Percentiles rank a stretch among this genome's conserved stretches.
These are phyloP conservation scores for Sericinus montela DNA, from an alignment of 2,888 invertebrate species.

Conservation along the genomic window DNA sequence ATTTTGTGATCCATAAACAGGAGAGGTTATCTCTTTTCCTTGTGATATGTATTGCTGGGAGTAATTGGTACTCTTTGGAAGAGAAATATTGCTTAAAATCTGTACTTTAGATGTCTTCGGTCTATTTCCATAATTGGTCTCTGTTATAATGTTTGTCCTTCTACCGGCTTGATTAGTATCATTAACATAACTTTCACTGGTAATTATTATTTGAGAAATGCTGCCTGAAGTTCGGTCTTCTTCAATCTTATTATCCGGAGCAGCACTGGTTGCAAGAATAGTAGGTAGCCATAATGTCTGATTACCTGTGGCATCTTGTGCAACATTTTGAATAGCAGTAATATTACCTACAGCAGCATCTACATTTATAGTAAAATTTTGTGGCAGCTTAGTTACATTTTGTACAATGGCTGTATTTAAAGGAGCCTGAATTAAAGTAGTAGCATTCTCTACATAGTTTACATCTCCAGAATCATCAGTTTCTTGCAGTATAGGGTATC, in stretches of 20 bases:
- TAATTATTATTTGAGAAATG: slow-evolving; percentile 70
- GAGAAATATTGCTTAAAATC: slow-evolving; percentile 71
- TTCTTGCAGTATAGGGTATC: slow-evolving; percentile 67
- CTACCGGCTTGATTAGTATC: slow-evolving; percentile 50
- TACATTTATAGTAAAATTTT: slow-evolving; percentile 73
- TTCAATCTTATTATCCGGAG: slow-evolving; percentile 54
- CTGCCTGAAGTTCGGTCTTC: slow-evolving; percentile 57
- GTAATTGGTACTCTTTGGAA: slow-evolving; percentile 64
- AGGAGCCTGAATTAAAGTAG: slow-evolving; percentile 65
- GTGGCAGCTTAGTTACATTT: slow-evolving; percentile 68
- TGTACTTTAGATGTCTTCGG: slow-evolving; percentile 71
- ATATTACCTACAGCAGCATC: slow-evolving; percentile 69
- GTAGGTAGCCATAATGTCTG: slow-evolving; percentile 73
- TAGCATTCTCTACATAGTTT: slow-evolving; percentile 61
- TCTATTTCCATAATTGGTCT: slow-evolving; percentile 58
- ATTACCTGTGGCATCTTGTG: slow-evolving; percentile 63
- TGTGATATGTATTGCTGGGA: slow-evolving; percentile 59
- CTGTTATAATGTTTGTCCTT: slow-evolving; percentile 58
- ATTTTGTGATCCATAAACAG: slow-evolving; percentile 63
- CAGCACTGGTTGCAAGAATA: slow-evolving; percentile 60
- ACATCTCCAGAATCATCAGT: slow-evolving; percentile 60
- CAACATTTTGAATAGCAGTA: slow-evolving; percentile 68
- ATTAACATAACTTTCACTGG: slow-evolving; percentile 67
- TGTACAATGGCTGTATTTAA: slow-evolving; percentile 68
- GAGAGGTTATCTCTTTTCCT: slow-evolving; percentile 57